Evolutionary conservation across 2,113 vertebrate genomes (phyloP).

Genomic region (Macquaria australasica): DNA sequence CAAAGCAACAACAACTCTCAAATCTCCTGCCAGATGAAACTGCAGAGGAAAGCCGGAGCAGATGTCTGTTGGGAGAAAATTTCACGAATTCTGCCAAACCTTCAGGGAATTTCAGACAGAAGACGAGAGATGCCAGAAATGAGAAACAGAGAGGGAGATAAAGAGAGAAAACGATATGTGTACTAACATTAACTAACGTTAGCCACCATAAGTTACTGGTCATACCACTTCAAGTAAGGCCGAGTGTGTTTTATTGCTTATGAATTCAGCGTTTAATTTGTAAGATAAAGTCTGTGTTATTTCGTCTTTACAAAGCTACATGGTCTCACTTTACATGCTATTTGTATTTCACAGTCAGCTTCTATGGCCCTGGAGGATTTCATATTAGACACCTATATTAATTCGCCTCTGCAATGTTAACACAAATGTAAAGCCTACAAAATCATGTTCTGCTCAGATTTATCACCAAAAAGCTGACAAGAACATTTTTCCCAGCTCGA

Average conservation of each 20-base stretch:
- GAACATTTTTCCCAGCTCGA: not conserved
- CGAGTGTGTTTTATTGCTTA: no score
- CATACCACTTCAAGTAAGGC: no score
- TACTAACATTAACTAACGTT: no score
- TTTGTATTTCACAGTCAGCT: not conserved
- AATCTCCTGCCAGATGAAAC: conserved; percentile 58
- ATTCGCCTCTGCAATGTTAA: not conserved
- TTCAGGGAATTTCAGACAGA: conserved; percentile 47
- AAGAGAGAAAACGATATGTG: not conserved
- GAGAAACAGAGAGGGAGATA: conserved; percentile 11
- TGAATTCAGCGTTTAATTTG: no score
- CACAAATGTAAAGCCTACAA: not conserved
- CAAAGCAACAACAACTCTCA: conserved; percentile 42
- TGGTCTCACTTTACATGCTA: no score
- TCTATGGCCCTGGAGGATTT: not conserved
- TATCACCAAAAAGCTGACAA: not conserved
- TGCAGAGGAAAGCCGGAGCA: conserved; percentile 55
- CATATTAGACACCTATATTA: not conserved
- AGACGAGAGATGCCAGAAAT: conserved; percentile 34
- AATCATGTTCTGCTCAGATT: not conserved
- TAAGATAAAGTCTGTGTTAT: no score
- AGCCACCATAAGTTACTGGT: no score
- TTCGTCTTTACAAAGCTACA: no score
- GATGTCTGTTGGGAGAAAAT: conserved; percentile 58
- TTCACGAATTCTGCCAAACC: conserved; percentile 55